Conservation (phyloP, 1,140 invertebrate species). For the Lordiphosa collinella region DNA sequence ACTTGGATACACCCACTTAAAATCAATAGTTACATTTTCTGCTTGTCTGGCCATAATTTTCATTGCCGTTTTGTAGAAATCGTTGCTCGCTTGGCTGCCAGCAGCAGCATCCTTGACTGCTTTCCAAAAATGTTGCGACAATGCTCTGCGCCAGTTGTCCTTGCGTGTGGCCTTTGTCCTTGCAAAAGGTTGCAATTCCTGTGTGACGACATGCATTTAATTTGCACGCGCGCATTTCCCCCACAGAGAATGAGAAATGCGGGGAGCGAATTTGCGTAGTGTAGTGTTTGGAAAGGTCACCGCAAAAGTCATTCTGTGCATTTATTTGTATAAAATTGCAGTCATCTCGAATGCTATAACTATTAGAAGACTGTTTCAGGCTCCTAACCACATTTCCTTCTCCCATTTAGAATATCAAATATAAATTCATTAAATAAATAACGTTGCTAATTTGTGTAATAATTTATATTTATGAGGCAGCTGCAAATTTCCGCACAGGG, state of each 20-base stretch:
- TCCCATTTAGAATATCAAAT: slow-evolving; percentile 16
- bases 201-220: neutral
- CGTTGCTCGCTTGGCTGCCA: slow-evolving; percentile 15
- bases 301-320: too few relatives aligned
- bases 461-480: slow-evolving; percentile 66
- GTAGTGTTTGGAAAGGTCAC: too few relatives aligned
- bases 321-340: too few relatives aligned
- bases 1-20: slow-evolving; percentile 13
- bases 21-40: slow-evolving; percentile 61
- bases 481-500: slow-evolving; percentile 47
- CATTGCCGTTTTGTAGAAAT: slow-evolving; percentile 21
- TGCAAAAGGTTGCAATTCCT: slow-evolving; percentile 9
- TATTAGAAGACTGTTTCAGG: too few relatives aligned
- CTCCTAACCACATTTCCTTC: slow-evolving; percentile 5
- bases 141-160: slow-evolving; percentile 1
- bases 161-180: slow-evolving; percentile 5
- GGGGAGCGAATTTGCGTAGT: neutral
- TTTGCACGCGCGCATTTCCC: neutral
- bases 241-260: neutral
- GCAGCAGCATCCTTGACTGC: slow-evolving; percentile 4
- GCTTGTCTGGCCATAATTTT: slow-evolving; percentile 53
- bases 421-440: slow-evolving; percentile 72
- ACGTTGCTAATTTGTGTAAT: slow-evolving; percentile 69
- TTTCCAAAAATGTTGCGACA: slow-evolving; percentile 6
- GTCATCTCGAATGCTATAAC: too few relatives aligned